Base-by-base conservation (phyloP, 2,113 vertebrate genomes). In the Elaphurus davidianus region DNA sequence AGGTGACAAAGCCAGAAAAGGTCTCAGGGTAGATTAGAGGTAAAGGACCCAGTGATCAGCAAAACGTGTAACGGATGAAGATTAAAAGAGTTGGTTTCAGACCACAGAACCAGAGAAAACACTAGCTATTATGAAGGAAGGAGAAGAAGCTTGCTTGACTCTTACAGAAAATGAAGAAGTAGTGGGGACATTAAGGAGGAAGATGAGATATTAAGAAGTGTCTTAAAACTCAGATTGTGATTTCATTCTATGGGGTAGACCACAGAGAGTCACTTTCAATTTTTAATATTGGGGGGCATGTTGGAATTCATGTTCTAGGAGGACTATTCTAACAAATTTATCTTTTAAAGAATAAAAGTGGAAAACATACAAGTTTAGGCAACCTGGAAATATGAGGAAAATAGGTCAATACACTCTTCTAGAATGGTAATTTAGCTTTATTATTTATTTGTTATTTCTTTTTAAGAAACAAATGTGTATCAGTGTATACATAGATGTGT, bases 401-500 rank as follows among this genome's bases (percentile, higher is more conserved):
- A 52, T 5, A 87, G 15, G 11, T 15, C 5, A 59, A 27, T 23
- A 33, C 10, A 28, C 19, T 90, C 45, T 94, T 60, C 12, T 71
- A 83, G 43, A 97, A 45, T 10, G 2, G 15, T 28, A 92, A 93
- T 1, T 67, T 27, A 23, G 14, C 12, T 94, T 88, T 84, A 79
- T 47, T 43, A 74, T 1, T 88, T 47, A 89, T 25, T 14, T 74
- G 11, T 74, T 74, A 43, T 40, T 43, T 74, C 36, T 27, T 43
- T 74, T 74, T 60, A 89, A 47, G 11, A 83, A 90, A 67, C 25
- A 50, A 6, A 52, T 25, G 5, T 9, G 28, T n/a, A 3, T 30
- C 3, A 0, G 2, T 43, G 33, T 74, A 7, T 43, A 7, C 6
- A 74, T 43, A 36, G 11, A 6, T 43, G 7, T n/a, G 3, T 13